These are phyloP conservation scores for Caenorhabditis brenneri DNA, from an alignment of 1,140 invertebrate genomes.

Conservation along the genomic window DNA sequence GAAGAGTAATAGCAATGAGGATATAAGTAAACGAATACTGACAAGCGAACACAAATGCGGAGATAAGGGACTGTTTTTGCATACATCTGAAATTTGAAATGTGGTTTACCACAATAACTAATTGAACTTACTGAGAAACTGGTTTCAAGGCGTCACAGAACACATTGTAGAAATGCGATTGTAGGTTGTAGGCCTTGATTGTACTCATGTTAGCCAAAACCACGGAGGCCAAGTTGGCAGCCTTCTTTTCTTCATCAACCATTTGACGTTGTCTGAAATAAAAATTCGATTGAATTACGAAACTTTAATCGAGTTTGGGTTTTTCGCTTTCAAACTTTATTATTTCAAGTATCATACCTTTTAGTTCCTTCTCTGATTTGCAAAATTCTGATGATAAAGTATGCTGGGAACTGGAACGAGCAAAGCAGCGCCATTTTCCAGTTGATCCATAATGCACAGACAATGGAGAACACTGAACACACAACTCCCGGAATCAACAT, in stretches of 20 bases:
- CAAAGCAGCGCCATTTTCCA: conserved; percentile 69
- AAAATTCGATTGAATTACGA: background rate
- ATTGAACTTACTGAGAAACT: conserved; percentile 57
- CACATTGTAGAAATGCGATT: conserved; percentile 63
- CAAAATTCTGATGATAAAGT: conserved; percentile 65
- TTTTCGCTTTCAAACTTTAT: too few species aligned
- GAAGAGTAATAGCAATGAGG: conserved; percentile 66
- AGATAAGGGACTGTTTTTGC: conserved; percentile 64
- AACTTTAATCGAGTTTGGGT: too few species aligned
- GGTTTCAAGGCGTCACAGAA: conserved; percentile 65
- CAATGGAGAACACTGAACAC: conserved; percentile 64
- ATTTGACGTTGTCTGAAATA: conserved; percentile 65
- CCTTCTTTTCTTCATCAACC: conserved; percentile 70
- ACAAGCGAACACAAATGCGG: conserved; percentile 68
- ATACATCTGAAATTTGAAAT: conserved; percentile 62
- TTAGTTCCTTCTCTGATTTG: conserved; percentile 61
- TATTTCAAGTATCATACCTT: too few species aligned
- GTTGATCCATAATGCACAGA: conserved; percentile 65
- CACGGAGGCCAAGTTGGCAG: conserved; percentile 65
- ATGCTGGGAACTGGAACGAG: conserved; percentile 68
- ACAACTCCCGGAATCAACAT: conserved; percentile 64
- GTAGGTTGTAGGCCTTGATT: conserved; percentile 67
- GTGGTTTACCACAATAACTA: background rate
- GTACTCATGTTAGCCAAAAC: conserved; percentile 69
- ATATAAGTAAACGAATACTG: conserved; percentile 69